phyloP scores from a whole-genome alignment of 2,888 invertebrate species.

The Volucella zonaria region DNA sequence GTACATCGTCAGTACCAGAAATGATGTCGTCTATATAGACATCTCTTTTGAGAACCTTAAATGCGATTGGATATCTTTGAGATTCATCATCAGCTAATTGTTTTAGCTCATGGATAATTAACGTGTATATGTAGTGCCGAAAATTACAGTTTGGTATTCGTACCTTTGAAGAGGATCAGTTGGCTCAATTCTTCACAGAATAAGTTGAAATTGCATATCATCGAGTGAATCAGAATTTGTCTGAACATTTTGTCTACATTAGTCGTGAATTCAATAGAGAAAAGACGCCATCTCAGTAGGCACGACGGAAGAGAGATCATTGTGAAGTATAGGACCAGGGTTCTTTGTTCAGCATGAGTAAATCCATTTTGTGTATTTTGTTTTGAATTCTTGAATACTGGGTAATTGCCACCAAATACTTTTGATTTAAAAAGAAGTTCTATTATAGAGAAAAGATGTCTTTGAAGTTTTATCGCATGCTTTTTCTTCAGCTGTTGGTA shows the following conservation, averaged over 20 bases:
- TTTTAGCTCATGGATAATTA: too few relatives aligned
- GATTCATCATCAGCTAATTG: background rate
- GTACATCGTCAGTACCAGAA: too few relatives aligned
- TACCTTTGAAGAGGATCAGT: background rate
- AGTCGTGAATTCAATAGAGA: background rate
- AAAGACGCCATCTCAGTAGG: too few relatives aligned
- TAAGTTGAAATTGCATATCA: too few relatives aligned
- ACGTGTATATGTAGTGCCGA: background rate
- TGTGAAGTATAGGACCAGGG: background rate
- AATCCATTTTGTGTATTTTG: constrained; percentile 4
- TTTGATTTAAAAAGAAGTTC: too few relatives aligned
- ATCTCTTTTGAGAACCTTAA: background rate
- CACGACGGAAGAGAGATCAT: background rate
- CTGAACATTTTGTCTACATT: constrained; percentile 21
- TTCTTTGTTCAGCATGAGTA: too few relatives aligned
- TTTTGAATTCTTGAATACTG: too few relatives aligned
- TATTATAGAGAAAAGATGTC: too few relatives aligned
- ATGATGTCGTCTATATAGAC: too few relatives aligned
- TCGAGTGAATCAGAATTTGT: constrained; percentile 23
- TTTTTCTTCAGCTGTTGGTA: constrained; percentile 15
- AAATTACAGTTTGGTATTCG: constrained; percentile 5
- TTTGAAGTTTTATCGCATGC: background rate
- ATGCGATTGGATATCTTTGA: background rate
- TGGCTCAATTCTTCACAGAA: background rate
- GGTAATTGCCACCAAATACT: too few relatives aligned